Evolutionary conservation across 2,113 vertebrate species (phyloP).

Genomic region (Aplodontia rufa): DNA sequence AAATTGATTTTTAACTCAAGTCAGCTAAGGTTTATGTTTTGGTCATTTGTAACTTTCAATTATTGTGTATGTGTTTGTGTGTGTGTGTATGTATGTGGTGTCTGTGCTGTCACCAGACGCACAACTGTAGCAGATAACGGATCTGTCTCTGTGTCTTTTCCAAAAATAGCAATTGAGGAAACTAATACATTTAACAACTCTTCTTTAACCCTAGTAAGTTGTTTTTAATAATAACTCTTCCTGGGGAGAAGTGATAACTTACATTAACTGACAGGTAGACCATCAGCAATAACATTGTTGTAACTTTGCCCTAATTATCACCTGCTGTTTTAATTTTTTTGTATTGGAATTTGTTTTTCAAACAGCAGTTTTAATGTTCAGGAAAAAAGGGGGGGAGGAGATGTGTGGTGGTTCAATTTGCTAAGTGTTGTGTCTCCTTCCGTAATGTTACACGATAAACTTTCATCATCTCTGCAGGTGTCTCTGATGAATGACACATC

Average conservation of each 20-base stretch:
- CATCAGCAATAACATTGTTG: conserved; percentile 57
- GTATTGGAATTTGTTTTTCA: conserved; percentile 63
- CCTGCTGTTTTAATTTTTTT: conserved; percentile 67
- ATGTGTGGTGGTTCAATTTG: conserved; percentile 46
- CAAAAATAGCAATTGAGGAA: conserved; percentile 53
- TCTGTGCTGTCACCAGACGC: background rate
- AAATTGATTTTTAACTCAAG: conserved; percentile 84
- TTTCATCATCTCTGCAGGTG: conserved; percentile 61
- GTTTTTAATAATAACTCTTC: conserved; percentile 71
- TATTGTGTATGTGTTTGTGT: conserved; percentile 6
- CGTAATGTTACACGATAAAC: conserved; percentile 49
- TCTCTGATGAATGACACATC: conserved; percentile 48
- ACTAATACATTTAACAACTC: conserved; percentile 6
- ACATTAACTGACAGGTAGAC: conserved; percentile 61
- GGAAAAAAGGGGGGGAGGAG: background rate
- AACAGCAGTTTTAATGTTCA: conserved; percentile 58
- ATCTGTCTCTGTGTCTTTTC: conserved; percentile 13
- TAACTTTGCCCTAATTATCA: conserved; percentile 76
- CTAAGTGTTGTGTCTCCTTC: conserved; percentile 59
- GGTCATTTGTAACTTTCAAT: conserved; percentile 74
- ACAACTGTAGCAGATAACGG: conserved; percentile 35
- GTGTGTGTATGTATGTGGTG: background rate
- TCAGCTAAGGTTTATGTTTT: conserved; percentile 81
- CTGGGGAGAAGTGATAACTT: conserved; percentile 61
- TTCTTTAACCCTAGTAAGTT: conserved; percentile 45